Base-by-base conservation (phyloP, 2,797 vertebrate genomes). In the Chaenodraco wilsoni region DNA sequence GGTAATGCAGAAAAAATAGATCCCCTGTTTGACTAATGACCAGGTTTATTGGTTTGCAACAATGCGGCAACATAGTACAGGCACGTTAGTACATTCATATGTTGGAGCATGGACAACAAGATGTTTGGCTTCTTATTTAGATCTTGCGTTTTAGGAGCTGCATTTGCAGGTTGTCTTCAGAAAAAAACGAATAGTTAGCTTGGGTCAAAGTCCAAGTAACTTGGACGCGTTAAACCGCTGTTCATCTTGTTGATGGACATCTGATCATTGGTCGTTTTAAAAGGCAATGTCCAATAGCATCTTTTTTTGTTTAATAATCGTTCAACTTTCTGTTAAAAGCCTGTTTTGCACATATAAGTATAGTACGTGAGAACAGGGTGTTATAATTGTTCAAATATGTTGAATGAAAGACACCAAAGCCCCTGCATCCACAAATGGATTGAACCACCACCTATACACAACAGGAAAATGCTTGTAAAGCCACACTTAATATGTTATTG, bases 381-480 rank as follows among this genome's bases (percentile, higher is more conserved):
- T 57, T 19, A n/a, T 41, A 9, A 64, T 14, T 55, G 13, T 70
- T 48, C 54, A 14, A 51, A 49, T 54, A 46, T 60, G 23, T 59
- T 21, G 5, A 41, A 77, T 68, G 9, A 75, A 43, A 77, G 51
- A 4, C 6, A 3, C 3, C 33, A 31, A 65, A 55, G 13, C 33
- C 45, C 41, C 41, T 54, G 43, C 23, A 60, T 49, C 41, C 49
- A 12, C 23, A 27, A 27, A 27, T 27, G 3, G 11, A 48, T 27
- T 27, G 27, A 27, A 27, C 27, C 27, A 27, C 27, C 62, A 33
- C 52, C 62, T 65, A 54, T 16, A 57, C 50, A 65, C 52, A 41
- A 50, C 66, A 58, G 68, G 50, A 49, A 61, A 69, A 79, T 67
- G 17, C 13, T 31, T 59, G 3, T 41, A 60, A 69, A 61, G 64